A percentile compares a stretch with the other conserved stretches of the same genome.
phyloP scores from a whole-genome alignment of 2,888 invertebrate species.

The Drosophila colorata region DNA sequence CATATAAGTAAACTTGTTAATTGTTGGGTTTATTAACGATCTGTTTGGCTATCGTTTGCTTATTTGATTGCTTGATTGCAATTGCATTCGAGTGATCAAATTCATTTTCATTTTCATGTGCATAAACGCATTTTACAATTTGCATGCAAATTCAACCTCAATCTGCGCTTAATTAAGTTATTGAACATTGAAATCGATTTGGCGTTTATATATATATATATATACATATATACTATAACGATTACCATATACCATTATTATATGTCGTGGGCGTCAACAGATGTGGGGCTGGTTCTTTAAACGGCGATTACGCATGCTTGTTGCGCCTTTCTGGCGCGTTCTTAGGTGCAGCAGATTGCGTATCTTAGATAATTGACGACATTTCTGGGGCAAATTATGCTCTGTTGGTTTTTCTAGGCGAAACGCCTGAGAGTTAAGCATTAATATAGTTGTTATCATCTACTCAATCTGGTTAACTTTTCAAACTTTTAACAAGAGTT shows the following conservation, averaged over 20 bases:
- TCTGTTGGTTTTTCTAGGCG: not conserved
- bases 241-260: slow-evolving; percentile 14
- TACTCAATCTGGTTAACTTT: not conserved
- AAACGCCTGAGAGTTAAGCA: not conserved
- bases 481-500: not conserved
- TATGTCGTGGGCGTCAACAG: slow-evolving; percentile 19
- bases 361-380: slow-evolving; percentile 58
- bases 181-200: slow-evolving; percentile 54
- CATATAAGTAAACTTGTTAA: slow-evolving; percentile 47
- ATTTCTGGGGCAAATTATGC: slow-evolving; percentile 46
- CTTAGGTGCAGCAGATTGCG: slow-evolving; percentile 53
- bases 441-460: not conserved
- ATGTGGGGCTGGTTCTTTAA: slow-evolving; percentile 19
- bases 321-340: slow-evolving; percentile 5
- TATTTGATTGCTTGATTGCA: slow-evolving; percentile 37
- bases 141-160: slow-evolving; percentile 47
- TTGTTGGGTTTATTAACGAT: slow-evolving; percentile 36
- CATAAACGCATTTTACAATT: slow-evolving; percentile 17
- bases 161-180: slow-evolving; percentile 68
- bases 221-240: not conserved
- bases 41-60: slow-evolving; percentile 17
- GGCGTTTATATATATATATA: not conserved
- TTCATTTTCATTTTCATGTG: slow-evolving; percentile 3
- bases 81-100: slow-evolving; percentile 12
- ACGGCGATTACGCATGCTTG: slow-evolving; percentile 40